Evolutionary conservation across 53 echinoderm and acorn worm species (phyloP).

Genomic region (Echinarachnius parma): DNA sequence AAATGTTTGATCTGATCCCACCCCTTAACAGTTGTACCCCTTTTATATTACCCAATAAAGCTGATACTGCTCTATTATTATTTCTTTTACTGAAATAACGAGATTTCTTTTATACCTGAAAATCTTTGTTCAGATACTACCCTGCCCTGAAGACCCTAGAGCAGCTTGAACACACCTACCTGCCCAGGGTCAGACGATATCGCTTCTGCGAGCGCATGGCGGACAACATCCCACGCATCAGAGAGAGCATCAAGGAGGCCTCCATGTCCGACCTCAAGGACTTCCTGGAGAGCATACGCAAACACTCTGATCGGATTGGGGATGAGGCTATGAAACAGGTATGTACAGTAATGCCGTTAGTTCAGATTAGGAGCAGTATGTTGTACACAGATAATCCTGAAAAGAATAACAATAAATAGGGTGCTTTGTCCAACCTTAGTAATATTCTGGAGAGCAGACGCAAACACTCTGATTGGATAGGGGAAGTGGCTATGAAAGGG

Average conservation of each 20-base stretch:
- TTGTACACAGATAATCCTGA: no score
- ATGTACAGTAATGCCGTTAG: constrained; percentile 3
- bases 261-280: constrained; percentile 95
- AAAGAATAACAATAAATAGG: no score
- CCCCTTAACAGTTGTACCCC: no score
- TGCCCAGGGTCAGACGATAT: constrained; percentile 89
- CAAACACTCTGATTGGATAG: constrained; percentile 66
- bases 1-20: no score
- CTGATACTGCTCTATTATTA: no score
- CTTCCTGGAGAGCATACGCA: constrained; percentile 94
- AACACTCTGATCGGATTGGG: constrained; percentile 97
- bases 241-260: constrained; percentile 91
- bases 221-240: constrained; percentile 90
- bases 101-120: no score
- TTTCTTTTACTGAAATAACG: no score
- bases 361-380: no score
- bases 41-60: no score
- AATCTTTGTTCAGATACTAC: no score
- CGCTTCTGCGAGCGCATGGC: constrained; percentile 96
- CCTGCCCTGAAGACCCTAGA: constrained; percentile 95
- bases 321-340: constrained; percentile 99
- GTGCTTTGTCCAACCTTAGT: constrained; percentile 85
- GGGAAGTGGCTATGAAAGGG: not conserved
- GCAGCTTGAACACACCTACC: constrained; percentile 96
- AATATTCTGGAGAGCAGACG: constrained; percentile 95